Evolutionary conservation across 92 coral and sea anemone species (phyloP), one percentile per base, ranked within the genome.

Genomic region (Phenganax marumi): DNA sequence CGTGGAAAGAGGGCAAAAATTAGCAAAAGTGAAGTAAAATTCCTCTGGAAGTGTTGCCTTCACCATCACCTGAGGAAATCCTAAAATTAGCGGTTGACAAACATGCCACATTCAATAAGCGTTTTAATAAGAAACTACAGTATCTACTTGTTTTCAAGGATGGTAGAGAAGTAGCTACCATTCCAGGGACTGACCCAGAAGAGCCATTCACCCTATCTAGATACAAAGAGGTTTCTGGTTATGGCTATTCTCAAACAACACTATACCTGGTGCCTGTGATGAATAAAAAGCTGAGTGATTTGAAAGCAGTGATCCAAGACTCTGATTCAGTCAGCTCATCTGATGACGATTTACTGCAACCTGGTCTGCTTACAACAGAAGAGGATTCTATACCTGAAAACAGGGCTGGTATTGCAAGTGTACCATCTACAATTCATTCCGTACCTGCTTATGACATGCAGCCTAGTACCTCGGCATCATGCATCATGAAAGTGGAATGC

Each of bases 161-260:
- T 78, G 89, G 91, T 52, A 89, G 61, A 46, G 91, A 86, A 68
- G 85, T 85, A 10, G 76, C 80, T 6, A 58, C 68, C 53, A 50
- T 88, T 50, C 91, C 91, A 60, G 90, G 90, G 52, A 79, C 87
- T 26, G 88, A 70, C 49, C 85, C 85, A 2, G 79, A 81, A 61
- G 88, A 84, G 83, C 88, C 88, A 23, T 84, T 84, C 68, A 84
- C 85, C 68, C 68, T 88, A 47, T 49, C 65, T 74, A 73, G 88
- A 55, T 88, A 85, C 82, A 81, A 86, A 52, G 82, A 86, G 85
- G 85, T 81, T 64, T 86, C 89, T 50, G 86, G 89, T 63, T 81
- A 70, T 72, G 89, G 86, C 47, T 84, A 87, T 79, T 58, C 90
- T 21, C 62, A 87, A 68, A 88, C 84, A 61, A 73, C 74, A 63